Evolutionary conservation across 2,888 invertebrate species (phyloP).

Genomic region (Epinotia nisella): DNA sequence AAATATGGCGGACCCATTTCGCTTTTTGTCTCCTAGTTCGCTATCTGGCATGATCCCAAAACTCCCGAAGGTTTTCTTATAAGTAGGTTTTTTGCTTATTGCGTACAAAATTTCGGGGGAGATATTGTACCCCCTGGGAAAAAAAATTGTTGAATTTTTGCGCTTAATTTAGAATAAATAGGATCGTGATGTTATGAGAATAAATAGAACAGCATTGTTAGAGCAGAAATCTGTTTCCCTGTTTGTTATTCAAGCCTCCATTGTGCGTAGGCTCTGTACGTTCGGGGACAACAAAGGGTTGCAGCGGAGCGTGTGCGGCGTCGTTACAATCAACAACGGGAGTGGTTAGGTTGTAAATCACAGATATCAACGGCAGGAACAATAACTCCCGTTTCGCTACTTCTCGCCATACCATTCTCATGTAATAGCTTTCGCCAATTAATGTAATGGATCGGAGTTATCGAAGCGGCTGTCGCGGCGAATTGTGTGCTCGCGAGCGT

Average conservation of each 20-base stretch:
- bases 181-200: constrained; percentile 45
- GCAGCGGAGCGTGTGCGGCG: constrained; percentile 50
- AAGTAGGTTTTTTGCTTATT: constrained; percentile 49
- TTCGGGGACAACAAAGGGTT: constrained; percentile 52
- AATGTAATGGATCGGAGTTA: constrained; percentile 37
- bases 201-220: constrained; percentile 49
- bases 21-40: constrained; percentile 48
- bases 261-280: constrained; percentile 50
- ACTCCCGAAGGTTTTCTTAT: constrained; percentile 47
- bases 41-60: constrained; percentile 51
- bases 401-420: constrained; percentile 35
- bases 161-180: constrained; percentile 44
- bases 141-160: constrained; percentile 45
- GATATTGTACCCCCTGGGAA: constrained; percentile 44
- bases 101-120: constrained; percentile 41
- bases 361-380: constrained; percentile 52
- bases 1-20: constrained; percentile 48
- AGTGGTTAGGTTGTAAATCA: constrained; percentile 56
- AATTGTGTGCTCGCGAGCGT: constrained; percentile 30
- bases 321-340: constrained; percentile 53
- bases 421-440: constrained; percentile 38
- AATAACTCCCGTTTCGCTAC: constrained; percentile 48
- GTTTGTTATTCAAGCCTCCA: constrained; percentile 56
- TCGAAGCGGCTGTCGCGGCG: constrained; percentile 29
- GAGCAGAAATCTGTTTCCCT: constrained; percentile 52